phyloP scores from a whole-genome alignment of 1,140 invertebrate genomes.

The Macrobrachium rosenbergii region DNA sequence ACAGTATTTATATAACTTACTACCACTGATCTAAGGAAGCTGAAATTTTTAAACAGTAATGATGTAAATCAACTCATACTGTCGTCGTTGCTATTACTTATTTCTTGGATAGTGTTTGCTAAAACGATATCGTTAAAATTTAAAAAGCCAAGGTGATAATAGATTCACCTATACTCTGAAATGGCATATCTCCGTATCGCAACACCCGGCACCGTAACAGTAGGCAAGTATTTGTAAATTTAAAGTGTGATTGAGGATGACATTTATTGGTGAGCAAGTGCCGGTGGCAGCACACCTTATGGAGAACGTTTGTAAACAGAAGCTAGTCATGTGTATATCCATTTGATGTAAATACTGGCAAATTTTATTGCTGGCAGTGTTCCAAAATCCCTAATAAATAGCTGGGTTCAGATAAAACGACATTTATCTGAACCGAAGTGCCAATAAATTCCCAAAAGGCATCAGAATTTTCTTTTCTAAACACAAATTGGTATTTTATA shows the following conservation, averaged over 20 bases:
- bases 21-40: too few species aligned
- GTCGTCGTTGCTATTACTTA: too few species aligned
- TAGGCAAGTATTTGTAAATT: conserved; percentile 15
- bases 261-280: conserved; percentile 25
- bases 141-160: too few species aligned
- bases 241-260: conserved; percentile 23
- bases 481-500: too few species aligned
- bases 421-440: conserved; percentile 40
- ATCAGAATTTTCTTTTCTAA: not conserved
- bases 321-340: conserved; percentile 16
- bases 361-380: not conserved
- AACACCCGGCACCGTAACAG: not conserved
- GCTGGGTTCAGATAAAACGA: conserved; percentile 18
- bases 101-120: too few species aligned
- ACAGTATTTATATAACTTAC: too few species aligned
- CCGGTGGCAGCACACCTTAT: not conserved
- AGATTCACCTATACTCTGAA: too few species aligned
- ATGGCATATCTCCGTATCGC: too few species aligned
- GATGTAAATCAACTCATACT: too few species aligned
- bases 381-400: not conserved
- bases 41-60: too few species aligned
- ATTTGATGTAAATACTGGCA: conserved; percentile 31
- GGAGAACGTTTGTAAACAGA: conserved; percentile 43
- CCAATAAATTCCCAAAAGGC: conserved; percentile 14
- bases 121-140: too few species aligned